phyloP scores from a whole-genome alignment of 2,797 vertebrate species.

The Petrocephalus schoutedeni region DNA sequence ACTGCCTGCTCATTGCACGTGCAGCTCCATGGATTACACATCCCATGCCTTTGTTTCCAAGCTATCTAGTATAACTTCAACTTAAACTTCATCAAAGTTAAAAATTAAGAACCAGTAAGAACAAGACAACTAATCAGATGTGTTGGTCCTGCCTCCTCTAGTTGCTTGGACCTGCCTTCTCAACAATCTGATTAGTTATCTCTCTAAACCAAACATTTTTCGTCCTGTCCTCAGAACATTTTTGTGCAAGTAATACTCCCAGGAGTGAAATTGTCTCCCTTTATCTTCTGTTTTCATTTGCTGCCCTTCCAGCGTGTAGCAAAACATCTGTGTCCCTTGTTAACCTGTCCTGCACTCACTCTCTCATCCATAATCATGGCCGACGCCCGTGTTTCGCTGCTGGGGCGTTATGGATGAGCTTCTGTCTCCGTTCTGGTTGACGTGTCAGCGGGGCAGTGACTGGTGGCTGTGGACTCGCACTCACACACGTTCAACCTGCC shows the following conservation, averaged over 20 bases:
- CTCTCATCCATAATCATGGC: background rate
- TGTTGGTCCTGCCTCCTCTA: too few relatives aligned
- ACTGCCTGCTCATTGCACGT: background rate
- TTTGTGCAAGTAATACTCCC: too few relatives aligned
- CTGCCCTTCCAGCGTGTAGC: constrained; percentile 20
- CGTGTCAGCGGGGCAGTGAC: background rate
- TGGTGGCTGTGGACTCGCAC: background rate
- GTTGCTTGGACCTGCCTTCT: too few relatives aligned
- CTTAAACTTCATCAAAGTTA: too few relatives aligned
- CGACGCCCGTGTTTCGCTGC: background rate
- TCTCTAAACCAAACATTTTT: too few relatives aligned
- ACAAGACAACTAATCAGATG: too few relatives aligned
- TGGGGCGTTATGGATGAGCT: background rate
- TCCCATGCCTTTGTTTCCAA: background rate
- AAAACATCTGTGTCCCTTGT: constrained; percentile 18
- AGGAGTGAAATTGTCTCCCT: background rate
- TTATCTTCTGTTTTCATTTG: constrained; percentile 16
- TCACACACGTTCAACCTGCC: background rate
- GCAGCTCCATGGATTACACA: background rate
- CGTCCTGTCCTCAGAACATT: too few relatives aligned
- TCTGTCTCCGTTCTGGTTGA: background rate
- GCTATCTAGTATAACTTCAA: background rate
- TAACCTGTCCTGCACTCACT: constrained; percentile 13
- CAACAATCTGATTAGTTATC: too few relatives aligned
- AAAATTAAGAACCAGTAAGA: too few relatives aligned